These are phyloP conservation scores for Ciona savignyi DNA, from an alignment of 23 tunicate species.

Conservation along the genomic window DNA sequence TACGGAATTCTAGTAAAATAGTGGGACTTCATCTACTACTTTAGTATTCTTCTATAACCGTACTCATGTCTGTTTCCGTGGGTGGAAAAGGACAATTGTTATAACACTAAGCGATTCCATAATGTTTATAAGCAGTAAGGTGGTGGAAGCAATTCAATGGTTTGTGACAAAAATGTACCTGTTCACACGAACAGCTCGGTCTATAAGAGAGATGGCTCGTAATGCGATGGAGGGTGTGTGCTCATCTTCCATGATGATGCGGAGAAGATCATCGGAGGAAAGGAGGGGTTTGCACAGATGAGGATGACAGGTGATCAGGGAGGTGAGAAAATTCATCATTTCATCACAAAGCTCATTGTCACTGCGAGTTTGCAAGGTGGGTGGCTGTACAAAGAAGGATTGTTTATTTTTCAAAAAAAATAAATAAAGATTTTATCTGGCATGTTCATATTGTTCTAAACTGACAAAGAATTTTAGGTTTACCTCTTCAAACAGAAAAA, in stretches of 20 bases:
- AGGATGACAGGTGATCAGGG: slow-evolving; percentile 34
- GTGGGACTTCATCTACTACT: too few relatives aligned
- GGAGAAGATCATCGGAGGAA: slow-evolving; percentile 41
- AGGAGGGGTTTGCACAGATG: slow-evolving; percentile 30
- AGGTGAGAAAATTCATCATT: slow-evolving; percentile 16
- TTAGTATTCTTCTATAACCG: too few relatives aligned
- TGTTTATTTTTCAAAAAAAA: too few relatives aligned
- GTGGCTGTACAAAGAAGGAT: slow-evolving; percentile 8
- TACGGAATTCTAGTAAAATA: too few relatives aligned
- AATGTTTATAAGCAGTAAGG: too few relatives aligned
- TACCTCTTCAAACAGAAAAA: too few relatives aligned
- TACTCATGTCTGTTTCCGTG: too few relatives aligned
- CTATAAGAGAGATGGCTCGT: slow-evolving; percentile 11
- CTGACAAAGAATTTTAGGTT: too few relatives aligned
- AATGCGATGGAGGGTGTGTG: not conserved
- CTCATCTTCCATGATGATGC: slow-evolving; percentile 55
- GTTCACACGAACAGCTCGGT: slow-evolving; percentile 36
- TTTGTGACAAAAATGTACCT: slow-evolving; percentile 12
- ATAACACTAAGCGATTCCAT: too few relatives aligned
- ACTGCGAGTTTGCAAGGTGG: slow-evolving; percentile 7
- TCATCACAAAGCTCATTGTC: slow-evolving; percentile 40
- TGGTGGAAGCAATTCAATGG: too few relatives aligned
- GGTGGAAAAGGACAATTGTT: too few relatives aligned
- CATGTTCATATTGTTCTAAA: too few relatives aligned
- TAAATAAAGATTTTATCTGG: slow-evolving; percentile 7